Evolutionary conservation across 2,113 vertebrate genomes (phyloP), one percentile per base, ranked within the genome.

Genomic region (Piprites chloris): DNA sequence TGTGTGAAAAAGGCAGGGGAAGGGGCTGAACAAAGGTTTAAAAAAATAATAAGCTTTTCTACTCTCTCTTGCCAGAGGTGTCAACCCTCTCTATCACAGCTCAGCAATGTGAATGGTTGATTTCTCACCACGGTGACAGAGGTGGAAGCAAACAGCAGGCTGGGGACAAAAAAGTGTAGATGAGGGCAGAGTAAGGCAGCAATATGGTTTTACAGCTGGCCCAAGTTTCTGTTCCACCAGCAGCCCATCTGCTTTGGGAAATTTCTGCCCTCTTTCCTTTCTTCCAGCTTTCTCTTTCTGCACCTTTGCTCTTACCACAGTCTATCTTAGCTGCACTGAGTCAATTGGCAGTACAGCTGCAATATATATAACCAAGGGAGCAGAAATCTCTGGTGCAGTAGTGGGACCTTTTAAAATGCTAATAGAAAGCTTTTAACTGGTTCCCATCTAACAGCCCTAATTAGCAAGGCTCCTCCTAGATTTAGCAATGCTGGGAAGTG

Each of bases 11-110:
- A 93, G 50, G 32, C 59, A 90, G 33, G 47, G 63, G 42, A 93
- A 92, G 55, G 39, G 44, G 17, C 72, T 44, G 32, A 78, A 74
- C 39, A 89, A 84, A 93, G 68, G 76, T 97, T 95, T 90, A 81
- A 49, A 75, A 67, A 94, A 92, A 92, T 81, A 90, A 95, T 90
- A 87, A 85, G 50, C 61, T 96, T 96, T 93, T 87, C 39, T 68
- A 44, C 73, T 79, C 80, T 90, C 35, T 87, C 84, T 92, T 89
- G 33, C 19, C 49, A 78, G 65, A 84, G 28, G n/a, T 66, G 41
- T 85, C 93, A 95, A 50, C 41, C 33, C 52, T 74, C 59, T 90
- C 80, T 84, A 61, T 92, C 91, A 87, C 65, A 75, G 18, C 61
- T 95, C 61, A 84, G 47, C 35, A 84, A 92, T 4, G 2, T 72